Conservation (phyloP, 2,113 vertebrate genomes). For the Protobothrops mucrosquamatus region DNA sequence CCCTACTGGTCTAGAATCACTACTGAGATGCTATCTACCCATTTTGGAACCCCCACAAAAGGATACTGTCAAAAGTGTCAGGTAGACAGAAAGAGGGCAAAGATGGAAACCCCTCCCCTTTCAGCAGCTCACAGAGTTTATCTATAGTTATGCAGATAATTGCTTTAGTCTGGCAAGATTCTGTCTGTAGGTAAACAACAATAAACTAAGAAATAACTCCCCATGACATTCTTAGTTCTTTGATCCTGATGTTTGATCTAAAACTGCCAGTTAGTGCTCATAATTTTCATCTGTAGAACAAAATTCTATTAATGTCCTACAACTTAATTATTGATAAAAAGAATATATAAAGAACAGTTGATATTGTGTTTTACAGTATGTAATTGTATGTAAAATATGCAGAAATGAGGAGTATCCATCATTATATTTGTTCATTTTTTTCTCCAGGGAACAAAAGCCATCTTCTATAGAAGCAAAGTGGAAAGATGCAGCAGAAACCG, state of each 20-base stretch:
- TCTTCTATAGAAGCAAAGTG: conserved; percentile 68
- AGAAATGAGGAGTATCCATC: background rate
- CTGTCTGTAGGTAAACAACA: background rate
- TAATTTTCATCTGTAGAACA: background rate
- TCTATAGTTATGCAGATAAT: background rate
- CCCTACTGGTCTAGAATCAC: background rate
- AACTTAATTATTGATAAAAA: background rate
- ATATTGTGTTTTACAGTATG: background rate
- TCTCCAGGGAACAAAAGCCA: conserved; percentile 48
- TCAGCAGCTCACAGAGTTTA: background rate
- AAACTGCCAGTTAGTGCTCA: background rate
- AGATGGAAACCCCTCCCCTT: background rate
- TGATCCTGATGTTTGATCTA: background rate
- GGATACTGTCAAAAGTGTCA: background rate
- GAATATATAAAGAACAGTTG: background rate
- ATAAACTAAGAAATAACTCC: background rate
- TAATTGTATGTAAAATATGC: background rate
- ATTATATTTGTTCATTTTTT: background rate
- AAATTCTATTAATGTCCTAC: background rate
- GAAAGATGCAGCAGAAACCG: conserved; percentile 88
- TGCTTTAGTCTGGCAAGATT: background rate
- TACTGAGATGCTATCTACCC: background rate
- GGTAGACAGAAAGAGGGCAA: background rate
- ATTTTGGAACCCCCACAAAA: background rate
- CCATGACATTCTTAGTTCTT: background rate